Evolutionary conservation across 2,888 invertebrate species (phyloP), one percentile per base, ranked within the genome.

Genomic region (Tortrix viridana): DNA sequence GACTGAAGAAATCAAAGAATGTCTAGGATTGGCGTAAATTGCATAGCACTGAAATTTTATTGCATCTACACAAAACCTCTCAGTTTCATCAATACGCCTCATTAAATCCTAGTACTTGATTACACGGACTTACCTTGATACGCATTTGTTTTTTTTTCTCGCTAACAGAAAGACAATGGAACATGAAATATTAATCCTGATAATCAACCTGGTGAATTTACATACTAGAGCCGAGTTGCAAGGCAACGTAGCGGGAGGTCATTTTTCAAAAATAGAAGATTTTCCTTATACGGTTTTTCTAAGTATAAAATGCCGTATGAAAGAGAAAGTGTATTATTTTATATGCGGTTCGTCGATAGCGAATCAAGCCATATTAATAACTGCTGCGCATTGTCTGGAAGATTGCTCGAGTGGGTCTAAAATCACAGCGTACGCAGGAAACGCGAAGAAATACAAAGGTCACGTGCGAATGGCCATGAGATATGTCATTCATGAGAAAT

Each of bases 301-400:
- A 18, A 23, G 6, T 2, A 19, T 50, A 14, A 5, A 37, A 0
- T 37, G n/a, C 14, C 6, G 12, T 14, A 19, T 2, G 3, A 18
- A 0, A n/a, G 18, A 38, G 2, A 26, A 6, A 9, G 23, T 12
- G 7, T 37, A 32, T 1, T 18, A 22, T 5, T 74, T 50, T 41
- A 55, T 70, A 19, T 82, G 82, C 55, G 80, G 80, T 0, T 67
- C 75, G 0, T 81, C 82, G 0, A 73, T 80, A 32, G 5, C 81
- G 3, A 80, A 77, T 57, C 77, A 80, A 60, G 63, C 58, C 3
- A 59, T 80, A 9, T 52, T 76, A 0, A 26, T 82, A 4, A 74
- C 81, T 2, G 82, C 81, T 1, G 81, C 72, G 0, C 82, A 82
- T 59, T 82, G 82, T 43, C 56, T 80, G 0, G 69, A 71, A 0